A percentile compares a stretch with the other conserved stretches of the same genome.
phyloP scores from a whole-genome alignment of 1,140 invertebrate genomes.

The Chrysomallon squamiferum region DNA sequence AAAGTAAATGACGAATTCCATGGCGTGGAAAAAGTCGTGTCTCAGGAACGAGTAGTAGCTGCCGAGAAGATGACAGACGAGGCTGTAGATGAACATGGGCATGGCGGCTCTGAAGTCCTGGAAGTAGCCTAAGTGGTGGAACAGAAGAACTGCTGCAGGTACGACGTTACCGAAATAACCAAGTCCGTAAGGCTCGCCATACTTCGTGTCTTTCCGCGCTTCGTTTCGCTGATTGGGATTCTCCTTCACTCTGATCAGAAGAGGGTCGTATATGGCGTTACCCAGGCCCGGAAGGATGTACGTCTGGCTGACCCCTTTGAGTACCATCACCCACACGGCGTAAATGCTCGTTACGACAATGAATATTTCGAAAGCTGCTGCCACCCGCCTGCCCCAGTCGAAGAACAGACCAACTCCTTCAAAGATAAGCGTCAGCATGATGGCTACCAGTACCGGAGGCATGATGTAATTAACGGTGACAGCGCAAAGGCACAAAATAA shows the following conservation, averaged over 20 bases:
- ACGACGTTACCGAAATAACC: constrained; percentile 48
- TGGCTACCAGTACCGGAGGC: constrained; percentile 43
- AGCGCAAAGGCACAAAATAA: constrained; percentile 44
- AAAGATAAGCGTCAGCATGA: constrained; percentile 41
- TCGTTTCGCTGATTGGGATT: constrained; percentile 31
- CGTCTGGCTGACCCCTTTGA: constrained; percentile 49
- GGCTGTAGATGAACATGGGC: constrained; percentile 33
- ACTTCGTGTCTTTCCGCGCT: constrained; percentile 48
- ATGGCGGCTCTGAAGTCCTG: constrained; percentile 36
- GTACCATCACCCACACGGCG: constrained; percentile 46
- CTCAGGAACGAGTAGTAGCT: constrained; percentile 47
- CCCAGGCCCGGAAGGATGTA: constrained; percentile 50
- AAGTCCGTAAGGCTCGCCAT: constrained; percentile 50
- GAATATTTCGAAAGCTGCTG: constrained; percentile 46
- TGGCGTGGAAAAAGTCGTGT: constrained; percentile 41
- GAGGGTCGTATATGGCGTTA: constrained; percentile 45
- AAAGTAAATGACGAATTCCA: constrained; percentile 38
- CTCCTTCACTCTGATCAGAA: constrained; percentile 32
- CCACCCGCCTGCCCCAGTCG: constrained; percentile 39
- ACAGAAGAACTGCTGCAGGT: constrained; percentile 34
- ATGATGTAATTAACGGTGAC: constrained; percentile 49
- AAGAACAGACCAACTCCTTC: constrained; percentile 41
- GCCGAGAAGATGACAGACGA: constrained; percentile 36
- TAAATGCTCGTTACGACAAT: constrained; percentile 45
- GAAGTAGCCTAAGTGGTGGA: constrained; percentile 45